Evolutionary conservation across 2,888 invertebrate species (phyloP).

Genomic region (Hypolimnas misippus): DNA sequence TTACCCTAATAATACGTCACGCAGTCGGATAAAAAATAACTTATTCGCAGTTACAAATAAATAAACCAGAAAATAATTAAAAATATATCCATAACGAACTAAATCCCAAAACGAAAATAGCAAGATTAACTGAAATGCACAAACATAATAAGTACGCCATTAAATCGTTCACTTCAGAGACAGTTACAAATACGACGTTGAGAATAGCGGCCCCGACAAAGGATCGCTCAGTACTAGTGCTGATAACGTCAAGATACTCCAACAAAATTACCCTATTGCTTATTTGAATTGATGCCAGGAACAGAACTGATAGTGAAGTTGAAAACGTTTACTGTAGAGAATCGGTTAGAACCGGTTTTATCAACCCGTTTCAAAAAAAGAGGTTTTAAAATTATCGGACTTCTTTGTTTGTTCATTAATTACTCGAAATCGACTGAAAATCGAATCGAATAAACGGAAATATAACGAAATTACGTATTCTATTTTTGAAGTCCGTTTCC

Average conservation of each 20-base stretch:
- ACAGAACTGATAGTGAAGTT: slow-evolving; percentile 9
- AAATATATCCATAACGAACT: too few species aligned
- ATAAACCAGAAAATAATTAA: too few species aligned
- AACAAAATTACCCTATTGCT: slow-evolving; percentile 27
- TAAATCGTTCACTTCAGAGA: background rate
- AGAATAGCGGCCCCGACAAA: slow-evolving; percentile 15
- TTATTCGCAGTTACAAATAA: too few species aligned
- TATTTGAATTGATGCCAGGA: slow-evolving; percentile 28
- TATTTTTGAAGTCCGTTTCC: too few species aligned
- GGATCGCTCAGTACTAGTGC: slow-evolving; percentile 14
- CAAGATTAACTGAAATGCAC: background rate
- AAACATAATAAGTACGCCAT: background rate
- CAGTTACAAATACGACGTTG: slow-evolving; percentile 2
- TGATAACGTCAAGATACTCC: slow-evolving; percentile 28
- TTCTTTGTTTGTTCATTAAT: too few species aligned
- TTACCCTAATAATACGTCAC: too few species aligned
- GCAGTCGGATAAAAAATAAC: too few species aligned
- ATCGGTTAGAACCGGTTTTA: background rate
- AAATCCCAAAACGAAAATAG: background rate
- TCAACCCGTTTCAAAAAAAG: too few species aligned
- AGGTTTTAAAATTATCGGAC: too few species aligned
- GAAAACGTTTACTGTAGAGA: background rate
- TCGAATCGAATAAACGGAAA: too few species aligned
- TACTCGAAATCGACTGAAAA: too few species aligned
- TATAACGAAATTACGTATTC: too few species aligned